A percentile compares a stretch with the other conserved stretches of the same genome.
These are phyloP conservation scores for Saimiri boliviensis DNA, from an alignment of 2,113 vertebrate species.

Conservation along the genomic window DNA sequence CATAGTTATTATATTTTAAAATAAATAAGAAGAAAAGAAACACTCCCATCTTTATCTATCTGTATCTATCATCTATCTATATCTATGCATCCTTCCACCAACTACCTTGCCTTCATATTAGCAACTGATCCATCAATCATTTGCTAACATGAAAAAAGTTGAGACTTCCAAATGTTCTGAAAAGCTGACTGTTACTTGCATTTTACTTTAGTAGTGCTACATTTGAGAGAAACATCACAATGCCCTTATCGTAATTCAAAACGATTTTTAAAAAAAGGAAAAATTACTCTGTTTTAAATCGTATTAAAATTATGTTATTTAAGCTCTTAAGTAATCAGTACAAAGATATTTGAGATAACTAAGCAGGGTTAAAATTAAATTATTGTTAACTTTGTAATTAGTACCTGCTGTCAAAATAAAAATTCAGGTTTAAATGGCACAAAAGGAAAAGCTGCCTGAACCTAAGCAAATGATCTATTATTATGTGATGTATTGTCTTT, in stretches of 20 bases:
- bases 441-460: background rate
- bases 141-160: constrained; percentile 47
- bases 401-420: constrained; percentile 25
- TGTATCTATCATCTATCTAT: background rate
- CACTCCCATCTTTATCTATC: background rate
- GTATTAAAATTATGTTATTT: constrained; percentile 8
- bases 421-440: background rate
- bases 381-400: constrained; percentile 33
- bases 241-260: background rate
- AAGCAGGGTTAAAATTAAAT: background rate
- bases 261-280: background rate
- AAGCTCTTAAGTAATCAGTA: background rate
- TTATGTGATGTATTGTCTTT: background rate
- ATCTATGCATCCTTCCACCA: background rate
- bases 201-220: background rate
- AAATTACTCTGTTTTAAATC: constrained; percentile 27
- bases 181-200: constrained; percentile 56
- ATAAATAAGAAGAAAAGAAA: background rate
- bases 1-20: constrained; percentile 48
- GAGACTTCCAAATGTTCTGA: constrained; percentile 39
- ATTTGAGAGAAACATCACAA: constrained; percentile 7
- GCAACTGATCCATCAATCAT: background rate
- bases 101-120: background rate
- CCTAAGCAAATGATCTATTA: background rate
- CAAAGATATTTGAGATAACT: constrained; percentile 9